Percentiles rank a stretch among this genome's conserved stretches.
Conservation (phyloP, 2,888 invertebrate genomes). For the Junonia oenone region DNA sequence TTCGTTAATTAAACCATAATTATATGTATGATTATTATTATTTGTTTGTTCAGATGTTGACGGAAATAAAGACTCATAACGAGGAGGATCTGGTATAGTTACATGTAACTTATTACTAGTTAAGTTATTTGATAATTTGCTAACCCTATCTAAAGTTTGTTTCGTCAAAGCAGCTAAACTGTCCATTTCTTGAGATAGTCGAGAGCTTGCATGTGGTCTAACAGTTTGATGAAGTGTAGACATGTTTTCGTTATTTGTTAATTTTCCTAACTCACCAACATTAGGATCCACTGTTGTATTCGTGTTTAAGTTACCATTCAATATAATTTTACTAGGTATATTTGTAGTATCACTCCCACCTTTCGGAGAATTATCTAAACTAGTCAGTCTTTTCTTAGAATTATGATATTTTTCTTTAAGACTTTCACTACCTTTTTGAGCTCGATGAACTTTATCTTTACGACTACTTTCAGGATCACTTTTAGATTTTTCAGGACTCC, state of each 20-base stretch:
- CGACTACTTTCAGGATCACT: slow-evolving; percentile 64
- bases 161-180: slow-evolving; percentile 82
- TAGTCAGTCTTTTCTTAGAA: slow-evolving; percentile 80
- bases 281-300: slow-evolving; percentile 47
- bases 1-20: slow-evolving; percentile 56
- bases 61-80: slow-evolving; percentile 58
- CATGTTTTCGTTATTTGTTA: slow-evolving; percentile 53
- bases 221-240: slow-evolving; percentile 69
- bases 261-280: slow-evolving; percentile 47
- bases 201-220: slow-evolving; percentile 61
- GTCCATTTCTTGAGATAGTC: slow-evolving; percentile 81
- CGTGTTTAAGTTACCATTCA: slow-evolving; percentile 48
- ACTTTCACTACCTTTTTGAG: slow-evolving; percentile 73
- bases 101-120: slow-evolving; percentile 70
- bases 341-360: slow-evolving; percentile 59
- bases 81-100: slow-evolving; percentile 53
- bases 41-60: slow-evolving; percentile 55
- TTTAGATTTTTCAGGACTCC: slow-evolving; percentile 65
- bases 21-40: slow-evolving; percentile 55
- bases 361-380: slow-evolving; percentile 72
- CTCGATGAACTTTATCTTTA: slow-evolving; percentile 67
- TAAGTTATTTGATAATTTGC: slow-evolving; percentile 80
- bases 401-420: slow-evolving; percentile 75
- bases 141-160: slow-evolving; percentile 84
- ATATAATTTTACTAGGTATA: slow-evolving; percentile 54